Base-by-base conservation (phyloP, 2,113 vertebrate species). In the Scomber scombrus region DNA sequence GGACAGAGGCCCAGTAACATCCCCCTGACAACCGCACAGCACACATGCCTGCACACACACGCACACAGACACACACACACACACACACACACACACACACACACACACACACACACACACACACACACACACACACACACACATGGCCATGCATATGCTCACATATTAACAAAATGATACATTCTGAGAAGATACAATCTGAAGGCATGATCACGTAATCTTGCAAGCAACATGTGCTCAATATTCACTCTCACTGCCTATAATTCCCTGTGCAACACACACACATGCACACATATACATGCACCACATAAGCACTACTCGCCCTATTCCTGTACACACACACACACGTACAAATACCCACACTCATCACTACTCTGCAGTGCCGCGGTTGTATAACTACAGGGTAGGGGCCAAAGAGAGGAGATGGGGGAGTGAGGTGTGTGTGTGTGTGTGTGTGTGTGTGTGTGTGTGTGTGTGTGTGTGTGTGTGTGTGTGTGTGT, bases 1-100 rank as follows among this genome's bases (percentile, higher is more conserved):
- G 91, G 92, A 93, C 92, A 91, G 92, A 92, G 91, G 89, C 89
- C 91, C 88, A 85, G 91, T 89, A 91, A 93, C 91, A 88, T 89
- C 86, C 82, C 78, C 66, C 76, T 70, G 89, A 89, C 91, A 88
- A 87, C 86, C 71, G 9, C 56, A 31, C 61, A 29, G 40, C 71
- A 69, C 85, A 52, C 64, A 40, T 54, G 26, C 51, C 29, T 43
- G 18, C 21, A 57, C 21, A 8, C 40, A 31, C 47, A 51, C 57
- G 45, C 52, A 19, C 21, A 63, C 49, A 31, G 46, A 56, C 58
- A 65, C 23, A 62, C 75, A 54, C 60, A 52, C 47, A 78, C 11
- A 66, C 45, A 71, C 11, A 18, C 23, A 68, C 12, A 16, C 47
- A 54, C 26, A 45, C 40, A 71, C 60, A 52, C 54, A 34, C 11